Base-by-base conservation (phyloP, 2,888 invertebrate genomes). In the Stenodera caucasica region DNA sequence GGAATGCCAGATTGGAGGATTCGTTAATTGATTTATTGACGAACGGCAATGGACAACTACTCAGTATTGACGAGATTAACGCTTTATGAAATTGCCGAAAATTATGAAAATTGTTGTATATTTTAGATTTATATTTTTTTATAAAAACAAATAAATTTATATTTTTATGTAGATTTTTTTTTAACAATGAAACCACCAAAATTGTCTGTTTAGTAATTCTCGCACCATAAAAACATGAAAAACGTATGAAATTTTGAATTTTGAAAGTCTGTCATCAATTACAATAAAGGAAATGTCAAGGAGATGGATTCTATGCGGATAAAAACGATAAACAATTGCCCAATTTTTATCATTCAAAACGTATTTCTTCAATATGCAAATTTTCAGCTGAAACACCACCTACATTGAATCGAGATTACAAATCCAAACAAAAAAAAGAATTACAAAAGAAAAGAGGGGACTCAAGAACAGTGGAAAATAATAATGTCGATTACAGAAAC, bases 1-100 rank as follows among this genome's bases (percentile, higher is more conserved):
- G 15, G 12, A 14, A 53, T 12, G 9, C 4, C 2, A 60, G 50
- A 15, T 30, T 57, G 2, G 56, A 57, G 11, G n/a, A 53, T 14
- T 53, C 60, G 2, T 53, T 60, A 45, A 40, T 60, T 35, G 30
- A 35, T 14, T 12, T 60, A 14, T 26, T 60, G 14, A 29, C 50
- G 29, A 57, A 49, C 15, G 52, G 53, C 4, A 11, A 53, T 15
- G 56, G 49, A 3, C 40, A 51, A 29, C 55, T 51, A 11, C 40
- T 59, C 8, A 49, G 32, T 23, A 18, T 53, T 21, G 53, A 33
- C 5, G 53, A 51, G 7, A 37, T 53, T 8, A 58, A 58, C 15
- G 45, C 58, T 9, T 11, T 60, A 14, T 53, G n/a, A 51, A 12
- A 11, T 26, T 55, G 21, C 51, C 26, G 15, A 45, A 21, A 45